Evolutionary conservation across 2,113 vertebrate species (phyloP).

Genomic region (Emydocephalus ijimae): DNA sequence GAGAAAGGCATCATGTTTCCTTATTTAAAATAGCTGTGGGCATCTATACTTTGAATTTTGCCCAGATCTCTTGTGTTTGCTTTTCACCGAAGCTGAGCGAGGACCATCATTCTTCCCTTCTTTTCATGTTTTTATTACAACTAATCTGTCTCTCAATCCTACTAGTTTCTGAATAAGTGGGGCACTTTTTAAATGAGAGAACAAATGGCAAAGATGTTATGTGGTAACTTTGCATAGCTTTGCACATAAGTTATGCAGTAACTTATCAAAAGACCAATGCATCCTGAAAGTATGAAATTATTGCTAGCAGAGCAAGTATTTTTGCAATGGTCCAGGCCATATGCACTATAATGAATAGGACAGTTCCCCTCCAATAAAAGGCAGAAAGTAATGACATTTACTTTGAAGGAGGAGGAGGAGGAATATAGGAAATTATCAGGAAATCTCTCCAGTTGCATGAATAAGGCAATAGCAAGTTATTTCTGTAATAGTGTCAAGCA

Average conservation of each 20-base stretch:
- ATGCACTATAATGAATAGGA: not conserved
- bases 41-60: not conserved
- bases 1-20: constrained; percentile 2
- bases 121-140: not conserved
- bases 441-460: not conserved
- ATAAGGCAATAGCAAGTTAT: not conserved
- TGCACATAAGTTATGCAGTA: not conserved
- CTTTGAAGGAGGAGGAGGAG: not conserved
- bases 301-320: not conserved
- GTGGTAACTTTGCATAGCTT: not conserved
- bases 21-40: not conserved
- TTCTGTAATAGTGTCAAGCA: not conserved
- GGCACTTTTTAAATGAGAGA: not conserved
- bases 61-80: not conserved
- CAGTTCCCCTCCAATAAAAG: not conserved
- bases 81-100: not conserved
- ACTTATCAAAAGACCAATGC: not conserved
- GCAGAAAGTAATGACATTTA: not conserved
- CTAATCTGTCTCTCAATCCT: not conserved
- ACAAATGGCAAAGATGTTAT: not conserved
- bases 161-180: not conserved
- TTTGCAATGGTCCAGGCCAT: not conserved
- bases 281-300: not conserved
- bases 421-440: not conserved
- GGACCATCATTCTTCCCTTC: not conserved